Evolutionary conservation across 2,888 invertebrate genomes (phyloP).

Genomic region (Macrophya alboannulata): DNA sequence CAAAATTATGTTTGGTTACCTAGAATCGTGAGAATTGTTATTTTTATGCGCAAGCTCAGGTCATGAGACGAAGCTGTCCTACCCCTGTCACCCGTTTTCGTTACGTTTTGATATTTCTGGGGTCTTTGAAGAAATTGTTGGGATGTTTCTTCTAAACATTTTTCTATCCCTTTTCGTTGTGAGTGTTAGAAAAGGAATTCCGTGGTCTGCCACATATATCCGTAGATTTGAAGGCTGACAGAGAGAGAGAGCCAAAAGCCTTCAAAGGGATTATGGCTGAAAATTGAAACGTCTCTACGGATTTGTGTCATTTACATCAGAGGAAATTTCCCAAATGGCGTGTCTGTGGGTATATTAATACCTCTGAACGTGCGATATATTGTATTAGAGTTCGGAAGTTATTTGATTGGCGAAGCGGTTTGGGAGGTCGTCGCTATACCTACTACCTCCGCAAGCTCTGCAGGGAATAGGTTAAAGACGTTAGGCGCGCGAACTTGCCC

Average conservation of each 20-base stretch:
- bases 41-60: not conserved
- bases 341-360: constrained; percentile 29
- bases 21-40: not conserved
- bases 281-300: constrained; percentile 26
- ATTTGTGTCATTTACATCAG: constrained; percentile 16
- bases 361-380: constrained; percentile 31
- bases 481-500: constrained; percentile 8
- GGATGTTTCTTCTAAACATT: not conserved
- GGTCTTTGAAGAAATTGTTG: not conserved
- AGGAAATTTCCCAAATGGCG: constrained; percentile 8
- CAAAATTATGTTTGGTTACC: not conserved
- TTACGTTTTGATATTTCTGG: not conserved
- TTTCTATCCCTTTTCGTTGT: not conserved
- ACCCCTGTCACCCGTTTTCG: constrained; percentile 36
- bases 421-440: not conserved
- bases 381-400: constrained; percentile 23
- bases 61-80: not conserved
- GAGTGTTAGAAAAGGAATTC: not conserved
- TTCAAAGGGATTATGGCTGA: not conserved
- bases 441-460: not conserved
- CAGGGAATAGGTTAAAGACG: constrained; percentile 24
- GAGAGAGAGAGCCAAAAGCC: not conserved
- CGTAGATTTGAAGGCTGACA: not conserved
- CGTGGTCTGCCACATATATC: not conserved
- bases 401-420: constrained; percentile 36